phyloP scores from a whole-genome alignment of 2,888 invertebrate species.

The Arge pagana region DNA sequence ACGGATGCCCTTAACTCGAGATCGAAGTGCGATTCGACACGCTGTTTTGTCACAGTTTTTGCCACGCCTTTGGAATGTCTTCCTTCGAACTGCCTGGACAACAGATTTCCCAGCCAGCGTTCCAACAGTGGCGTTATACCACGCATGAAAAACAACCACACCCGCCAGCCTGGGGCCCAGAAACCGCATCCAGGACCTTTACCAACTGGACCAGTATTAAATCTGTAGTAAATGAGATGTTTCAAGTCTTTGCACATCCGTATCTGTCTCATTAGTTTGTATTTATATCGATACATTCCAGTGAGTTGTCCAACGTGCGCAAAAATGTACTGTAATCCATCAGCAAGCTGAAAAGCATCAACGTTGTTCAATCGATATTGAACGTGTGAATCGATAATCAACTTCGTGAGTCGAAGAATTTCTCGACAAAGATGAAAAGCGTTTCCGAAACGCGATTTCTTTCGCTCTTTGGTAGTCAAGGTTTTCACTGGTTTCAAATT shows the following conservation, averaged over 20 bases:
- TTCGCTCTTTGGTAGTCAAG: constrained; percentile 97
- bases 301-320: constrained; percentile 99
- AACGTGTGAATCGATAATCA: constrained; percentile 98
- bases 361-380: constrained; percentile 99
- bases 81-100: constrained; percentile 98
- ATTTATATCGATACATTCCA: constrained; percentile 99
- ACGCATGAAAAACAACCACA: constrained; percentile 99
- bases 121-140: constrained; percentile 98
- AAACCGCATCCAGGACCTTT: constrained; percentile 98
- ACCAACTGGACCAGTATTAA: constrained; percentile 97
- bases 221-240: constrained; percentile 98
- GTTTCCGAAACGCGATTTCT: constrained; percentile 96
- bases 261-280: constrained; percentile 98
- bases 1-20: constrained; percentile 96
- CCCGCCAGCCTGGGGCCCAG: constrained; percentile 99
- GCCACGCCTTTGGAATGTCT: constrained; percentile 99
- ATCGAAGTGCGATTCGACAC: constrained; percentile 99
- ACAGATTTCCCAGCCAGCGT: constrained; percentile 97
- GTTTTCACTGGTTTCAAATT: constrained; percentile 99
- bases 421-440: constrained; percentile 99
- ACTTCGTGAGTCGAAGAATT: constrained; percentile 95
- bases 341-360: constrained; percentile 97
- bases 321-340: constrained; percentile 98
- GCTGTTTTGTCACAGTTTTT: constrained; percentile 99
- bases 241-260: constrained; percentile 99